Evolutionary conservation across 2,113 vertebrate species (phyloP), one percentile per base, ranked within the genome.

Genomic region (Tetrao urogallus): DNA sequence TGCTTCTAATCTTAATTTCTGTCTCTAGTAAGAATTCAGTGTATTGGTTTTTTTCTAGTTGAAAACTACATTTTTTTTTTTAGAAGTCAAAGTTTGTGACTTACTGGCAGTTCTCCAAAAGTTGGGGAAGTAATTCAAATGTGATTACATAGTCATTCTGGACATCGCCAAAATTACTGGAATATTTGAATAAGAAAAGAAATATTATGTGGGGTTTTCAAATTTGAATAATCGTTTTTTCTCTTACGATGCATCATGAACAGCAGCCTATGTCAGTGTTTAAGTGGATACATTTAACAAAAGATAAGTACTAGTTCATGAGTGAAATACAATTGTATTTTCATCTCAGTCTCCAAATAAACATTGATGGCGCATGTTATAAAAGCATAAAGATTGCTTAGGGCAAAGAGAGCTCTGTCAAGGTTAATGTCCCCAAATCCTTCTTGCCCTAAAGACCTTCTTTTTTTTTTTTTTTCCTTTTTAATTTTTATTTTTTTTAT

Each of bases 341-440:
- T 92, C 71, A 34, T 74, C 42, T 74, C 48, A 58, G 64, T 47
- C 30, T 91, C 42, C 47, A 87, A 85, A 85, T 60, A 50, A 91
- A 64, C 38, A 88, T 56, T 42, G 32, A 60, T 89, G 19, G 71
- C 16, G 91, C 27, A 54, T 9, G 2, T 86, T 90, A 80, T 34
- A 54, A 81, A 90, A 90, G 50, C 73, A 86, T 22, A 66, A 92
- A 77, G 25, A 67, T 71, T 80, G 72, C 82, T 88, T 43, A 88
- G 22, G 75, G 89, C 87, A 89, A 88, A 90, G 57, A 65, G 20
- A 83, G 2, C 20, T 82, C 67, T 88, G 21, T 54, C 42, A 89
- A 74, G 82, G 67, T 82, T 78, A 93, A 88, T 75, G 64, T 56
- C 11, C 56, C 34, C 56, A 96, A 74, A 94, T 91, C 38, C 34